Evolutionary conservation across 2,797 vertebrate species (phyloP).

Genomic region (Oryzias dopingdopingensis): DNA sequence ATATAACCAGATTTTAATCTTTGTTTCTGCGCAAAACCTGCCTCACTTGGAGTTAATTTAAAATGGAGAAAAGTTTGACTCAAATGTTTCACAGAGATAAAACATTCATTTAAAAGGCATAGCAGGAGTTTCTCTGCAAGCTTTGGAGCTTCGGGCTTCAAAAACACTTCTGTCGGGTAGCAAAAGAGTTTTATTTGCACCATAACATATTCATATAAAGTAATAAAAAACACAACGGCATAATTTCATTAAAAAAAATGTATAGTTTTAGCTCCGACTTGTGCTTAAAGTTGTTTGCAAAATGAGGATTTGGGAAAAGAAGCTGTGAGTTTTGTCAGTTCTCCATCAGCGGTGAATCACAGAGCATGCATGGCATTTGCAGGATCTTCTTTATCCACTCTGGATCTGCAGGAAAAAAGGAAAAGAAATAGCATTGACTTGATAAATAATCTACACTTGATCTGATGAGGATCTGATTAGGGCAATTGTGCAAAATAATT

Average conservation of each 20-base stretch:
- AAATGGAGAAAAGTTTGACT: slow-evolving; percentile 62
- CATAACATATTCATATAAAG: slow-evolving; percentile 43
- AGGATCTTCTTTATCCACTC: slow-evolving; percentile 94
- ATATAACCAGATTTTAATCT: slow-evolving; percentile 60
- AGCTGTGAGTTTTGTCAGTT: slow-evolving; percentile 5
- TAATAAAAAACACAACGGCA: slow-evolving; percentile 42
- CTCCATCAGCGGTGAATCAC: slow-evolving; percentile 85
- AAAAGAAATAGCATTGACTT: background rate
- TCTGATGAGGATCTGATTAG: too few species aligned
- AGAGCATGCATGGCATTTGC: slow-evolving; percentile 88
- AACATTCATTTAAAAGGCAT: slow-evolving; percentile 48
- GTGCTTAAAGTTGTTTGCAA: background rate
- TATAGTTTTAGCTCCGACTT: slow-evolving; percentile 22
- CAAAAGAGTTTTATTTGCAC: slow-evolving; percentile 62
- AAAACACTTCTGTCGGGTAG: slow-evolving; percentile 29
- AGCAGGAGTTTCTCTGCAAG: slow-evolving; percentile 11
- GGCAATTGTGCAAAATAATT: too few species aligned
- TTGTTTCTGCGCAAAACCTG: slow-evolving; percentile 57
- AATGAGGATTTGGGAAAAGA: background rate
- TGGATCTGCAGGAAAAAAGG: slow-evolving; percentile 78
- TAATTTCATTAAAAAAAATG: slow-evolving; percentile 27
- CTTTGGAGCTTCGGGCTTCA: slow-evolving; percentile 34
- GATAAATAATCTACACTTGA: too few species aligned
- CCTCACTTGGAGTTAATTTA: slow-evolving; percentile 51
- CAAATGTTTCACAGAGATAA: slow-evolving; percentile 59